Evolutionary conservation across 2,797 vertebrate species (phyloP).

Genomic region (Phalloptychus januarius): DNA sequence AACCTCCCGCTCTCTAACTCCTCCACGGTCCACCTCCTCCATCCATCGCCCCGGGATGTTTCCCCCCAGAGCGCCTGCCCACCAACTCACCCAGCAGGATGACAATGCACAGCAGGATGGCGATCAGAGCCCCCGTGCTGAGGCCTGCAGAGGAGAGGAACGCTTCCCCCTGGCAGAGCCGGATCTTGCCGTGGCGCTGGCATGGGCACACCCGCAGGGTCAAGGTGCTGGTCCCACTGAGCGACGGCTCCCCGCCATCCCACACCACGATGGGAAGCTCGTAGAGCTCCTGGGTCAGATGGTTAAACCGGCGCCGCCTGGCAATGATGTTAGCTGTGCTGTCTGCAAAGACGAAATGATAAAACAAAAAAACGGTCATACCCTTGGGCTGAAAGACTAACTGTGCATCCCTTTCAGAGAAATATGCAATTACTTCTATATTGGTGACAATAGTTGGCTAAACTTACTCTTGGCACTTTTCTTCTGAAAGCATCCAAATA

Average conservation of each 20-base stretch:
- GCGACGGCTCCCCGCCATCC: slow-evolving; percentile 90
- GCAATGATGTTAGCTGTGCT: slow-evolving; percentile 93
- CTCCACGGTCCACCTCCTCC: slow-evolving; percentile 46
- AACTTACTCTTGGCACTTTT: slow-evolving; percentile 3
- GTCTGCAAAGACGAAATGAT: slow-evolving; percentile 76
- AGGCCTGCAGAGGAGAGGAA: slow-evolving; percentile 94
- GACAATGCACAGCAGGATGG: slow-evolving; percentile 94
- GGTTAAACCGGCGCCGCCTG: slow-evolving; percentile 88
- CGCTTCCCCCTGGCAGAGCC: slow-evolving; percentile 91
- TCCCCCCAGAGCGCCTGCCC: slow-evolving; percentile 19
- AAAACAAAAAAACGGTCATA: background rate
- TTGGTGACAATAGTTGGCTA: slow-evolving; percentile 5
- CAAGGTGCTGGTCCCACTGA: slow-evolving; percentile 94
- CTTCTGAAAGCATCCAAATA: slow-evolving; percentile 19
- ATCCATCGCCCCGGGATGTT: slow-evolving; percentile 30
- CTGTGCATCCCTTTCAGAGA: slow-evolving; percentile 11
- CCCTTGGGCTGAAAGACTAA: slow-evolving; percentile 6
- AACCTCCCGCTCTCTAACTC: slow-evolving; percentile 24
- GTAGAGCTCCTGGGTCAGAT: slow-evolving; percentile 89
- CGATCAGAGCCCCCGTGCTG: slow-evolving; percentile 96
- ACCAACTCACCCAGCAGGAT: slow-evolving; percentile 92
- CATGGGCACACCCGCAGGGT: slow-evolving; percentile 94
- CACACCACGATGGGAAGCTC: slow-evolving; percentile 91
- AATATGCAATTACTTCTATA: slow-evolving; percentile 32
- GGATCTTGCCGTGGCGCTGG: slow-evolving; percentile 86